Conservation (phyloP, 2,797 vertebrate genomes). For the Myioborus melanocephalus region DNA sequence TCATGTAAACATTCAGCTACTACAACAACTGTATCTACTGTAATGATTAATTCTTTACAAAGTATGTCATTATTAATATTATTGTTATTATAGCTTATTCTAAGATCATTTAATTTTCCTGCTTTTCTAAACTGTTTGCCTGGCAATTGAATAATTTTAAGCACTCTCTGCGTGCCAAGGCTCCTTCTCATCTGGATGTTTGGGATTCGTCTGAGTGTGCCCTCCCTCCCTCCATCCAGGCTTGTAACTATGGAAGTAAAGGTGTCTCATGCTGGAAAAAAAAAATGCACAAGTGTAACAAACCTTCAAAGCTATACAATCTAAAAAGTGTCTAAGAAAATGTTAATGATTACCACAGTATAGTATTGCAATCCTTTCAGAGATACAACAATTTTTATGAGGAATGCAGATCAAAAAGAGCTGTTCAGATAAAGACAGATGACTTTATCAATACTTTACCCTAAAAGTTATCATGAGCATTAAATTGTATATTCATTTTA, state of each 20-base stretch:
- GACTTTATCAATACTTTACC: not conserved
- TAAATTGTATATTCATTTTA: not conserved
- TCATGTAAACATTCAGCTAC: not conserved
- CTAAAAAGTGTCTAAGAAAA: not conserved
- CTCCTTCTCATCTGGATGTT: not conserved
- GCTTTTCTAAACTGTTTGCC: not conserved
- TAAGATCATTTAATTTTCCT: not conserved
- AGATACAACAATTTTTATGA: fast-evolving
- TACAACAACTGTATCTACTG: not conserved
- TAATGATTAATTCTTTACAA: not conserved
- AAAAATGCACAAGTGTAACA: not conserved
- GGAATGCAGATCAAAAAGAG: not conserved
- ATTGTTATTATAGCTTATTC: not conserved
- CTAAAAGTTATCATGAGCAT: not conserved
- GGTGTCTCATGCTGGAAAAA: not conserved
- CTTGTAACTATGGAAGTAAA: fast-evolving
- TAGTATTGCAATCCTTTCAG: not conserved
- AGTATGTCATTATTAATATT: not conserved
- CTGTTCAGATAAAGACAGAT: not conserved
- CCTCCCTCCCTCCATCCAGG: too few relatives aligned
- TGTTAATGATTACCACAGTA: not conserved
- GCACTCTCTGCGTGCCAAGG: not conserved
- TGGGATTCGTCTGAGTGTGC: fast-evolving
- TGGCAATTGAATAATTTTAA: not conserved
- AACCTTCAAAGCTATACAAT: not conserved